Evolutionary conservation across 2,888 invertebrate species (phyloP), one percentile per base, ranked within the genome.

Genomic region (Geophilus truncorum): DNA sequence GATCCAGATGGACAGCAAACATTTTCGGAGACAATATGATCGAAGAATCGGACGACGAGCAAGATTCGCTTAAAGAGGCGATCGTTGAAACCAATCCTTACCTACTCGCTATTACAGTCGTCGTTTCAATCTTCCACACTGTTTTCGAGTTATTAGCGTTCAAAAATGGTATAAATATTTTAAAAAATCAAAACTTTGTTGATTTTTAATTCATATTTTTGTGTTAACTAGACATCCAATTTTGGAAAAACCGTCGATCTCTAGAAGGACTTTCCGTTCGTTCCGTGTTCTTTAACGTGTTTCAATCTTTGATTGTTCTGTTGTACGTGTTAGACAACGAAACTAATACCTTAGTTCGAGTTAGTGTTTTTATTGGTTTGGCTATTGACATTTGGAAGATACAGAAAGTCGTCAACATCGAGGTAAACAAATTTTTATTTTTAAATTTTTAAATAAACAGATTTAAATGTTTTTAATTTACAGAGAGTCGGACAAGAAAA

Each of bases 331-430:
- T 98, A 82, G 99, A 99, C 87, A 98, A 99, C 88, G 99, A 99
- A 87, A 97, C 99, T 1, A 99, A 98, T 88, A 94, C 96, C 75
- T 92, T 99, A 86, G 95, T 99, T 78, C 91, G 94, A 84, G 92
- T 98, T 84, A 96, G 96, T 83, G 97, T 99, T 85, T 94, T 95
- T 85, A 91, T 98, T 82, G 97, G 99, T 0, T 90, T 99, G 30
- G 91, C 94, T 81, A 99, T 99, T 85, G 99, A 99, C 88, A 89
- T 98, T 83, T 99, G 99, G 99, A 99, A 99, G 88, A 98, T 99
- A 81, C 94, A 97, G 86, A 99, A 99, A 90, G 91, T 91, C 21
- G 84, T 89, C 70, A 87, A 90, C 84, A 85, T 90, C 80, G 85
- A 87, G 85, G 87, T 87, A 82, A 82, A 83, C 12, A 10, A 25